Evolutionary conservation across 2,797 vertebrate species (phyloP).

Genomic region (Avahi laniger): DNA sequence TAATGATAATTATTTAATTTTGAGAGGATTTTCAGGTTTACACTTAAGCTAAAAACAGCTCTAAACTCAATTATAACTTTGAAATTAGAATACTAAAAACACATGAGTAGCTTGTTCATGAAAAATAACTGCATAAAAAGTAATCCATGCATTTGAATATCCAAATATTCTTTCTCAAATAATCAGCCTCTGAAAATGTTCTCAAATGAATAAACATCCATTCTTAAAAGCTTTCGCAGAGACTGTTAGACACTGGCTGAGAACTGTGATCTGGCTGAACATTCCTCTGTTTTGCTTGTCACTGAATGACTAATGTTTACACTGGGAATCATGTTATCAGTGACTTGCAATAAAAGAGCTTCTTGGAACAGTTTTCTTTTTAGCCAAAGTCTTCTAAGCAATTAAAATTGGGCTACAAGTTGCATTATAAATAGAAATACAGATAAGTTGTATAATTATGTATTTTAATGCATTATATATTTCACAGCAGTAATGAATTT

Average conservation of each 20-base stretch:
- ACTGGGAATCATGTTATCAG: background rate
- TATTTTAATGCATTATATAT: background rate
- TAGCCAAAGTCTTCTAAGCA: background rate
- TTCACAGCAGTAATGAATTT: background rate
- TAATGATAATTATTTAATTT: background rate
- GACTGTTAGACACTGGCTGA: background rate
- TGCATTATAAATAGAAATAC: background rate
- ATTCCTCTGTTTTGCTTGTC: background rate
- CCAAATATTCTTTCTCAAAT: background rate
- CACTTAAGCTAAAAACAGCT: background rate
- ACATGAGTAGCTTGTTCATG: background rate
- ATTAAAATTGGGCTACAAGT: conserved; percentile 21
- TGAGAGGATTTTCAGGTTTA: background rate
- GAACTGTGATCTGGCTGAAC: background rate
- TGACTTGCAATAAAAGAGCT: background rate
- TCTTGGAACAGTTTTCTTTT: background rate
- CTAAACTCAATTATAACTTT: background rate
- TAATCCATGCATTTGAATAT: background rate
- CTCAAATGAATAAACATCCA: background rate
- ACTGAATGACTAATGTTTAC: background rate
- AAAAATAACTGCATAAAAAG: background rate
- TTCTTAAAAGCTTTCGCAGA: background rate
- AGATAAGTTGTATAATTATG: background rate
- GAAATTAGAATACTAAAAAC: background rate
- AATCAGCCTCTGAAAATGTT: background rate